Evolutionary conservation across 2,113 vertebrate genomes (phyloP).

Genomic region (Mormyrus iriodes): DNA sequence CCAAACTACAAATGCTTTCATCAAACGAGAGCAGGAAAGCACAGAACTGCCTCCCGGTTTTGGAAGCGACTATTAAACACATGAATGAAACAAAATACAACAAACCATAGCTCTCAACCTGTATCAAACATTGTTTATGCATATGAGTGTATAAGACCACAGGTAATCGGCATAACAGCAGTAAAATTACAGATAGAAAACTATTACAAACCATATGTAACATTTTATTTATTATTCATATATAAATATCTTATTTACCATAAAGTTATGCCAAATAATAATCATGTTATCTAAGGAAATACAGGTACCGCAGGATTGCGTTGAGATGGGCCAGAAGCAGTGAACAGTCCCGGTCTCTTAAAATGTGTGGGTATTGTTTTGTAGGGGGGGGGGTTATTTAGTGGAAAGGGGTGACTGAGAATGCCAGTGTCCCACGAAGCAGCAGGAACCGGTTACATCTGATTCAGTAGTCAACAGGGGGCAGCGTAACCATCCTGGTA

Average conservation of each 20-base stretch:
- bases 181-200: background rate
- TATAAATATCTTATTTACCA: background rate
- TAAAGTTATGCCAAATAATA: background rate
- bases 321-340: background rate
- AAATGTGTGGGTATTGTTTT: background rate
- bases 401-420: background rate
- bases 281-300: background rate
- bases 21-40: background rate
- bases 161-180: background rate
- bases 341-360: background rate
- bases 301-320: background rate
- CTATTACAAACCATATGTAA: background rate
- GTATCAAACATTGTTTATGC: background rate
- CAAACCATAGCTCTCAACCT: background rate
- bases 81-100: background rate
- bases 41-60: background rate
- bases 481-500: slow-evolving; percentile 55
- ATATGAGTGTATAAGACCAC: background rate
- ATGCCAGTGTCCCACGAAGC: background rate
- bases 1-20: background rate
- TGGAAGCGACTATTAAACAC: background rate
- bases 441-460: background rate
- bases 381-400: background rate
- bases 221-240: background rate
- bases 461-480: slow-evolving; percentile 49